Evolutionary conservation across 2,113 vertebrate species (phyloP).

Genomic region (Sterrhoptilus dennistouni): DNA sequence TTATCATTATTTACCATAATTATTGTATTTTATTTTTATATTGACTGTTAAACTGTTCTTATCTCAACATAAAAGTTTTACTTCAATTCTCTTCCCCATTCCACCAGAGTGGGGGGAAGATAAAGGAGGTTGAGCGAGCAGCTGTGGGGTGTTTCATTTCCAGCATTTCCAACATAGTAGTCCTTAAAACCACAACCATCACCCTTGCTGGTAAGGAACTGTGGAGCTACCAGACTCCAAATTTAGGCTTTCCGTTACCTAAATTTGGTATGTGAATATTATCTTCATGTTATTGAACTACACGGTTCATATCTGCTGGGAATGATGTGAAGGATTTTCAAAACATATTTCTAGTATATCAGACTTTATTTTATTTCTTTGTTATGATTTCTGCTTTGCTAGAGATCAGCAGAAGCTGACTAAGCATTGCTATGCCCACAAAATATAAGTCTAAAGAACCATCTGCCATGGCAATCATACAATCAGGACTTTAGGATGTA

Average conservation of each 20-base stretch:
- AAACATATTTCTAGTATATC: neutral
- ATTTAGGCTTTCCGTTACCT: neutral
- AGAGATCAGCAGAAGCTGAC: neutral
- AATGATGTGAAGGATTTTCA: neutral
- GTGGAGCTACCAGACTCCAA: neutral
- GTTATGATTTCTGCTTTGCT: neutral
- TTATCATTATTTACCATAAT: neutral
- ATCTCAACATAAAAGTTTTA: neutral
- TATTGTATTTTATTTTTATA: neutral
- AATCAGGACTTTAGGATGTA: neutral
- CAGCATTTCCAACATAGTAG: neutral
- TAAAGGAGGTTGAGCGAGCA: fast-evolving
- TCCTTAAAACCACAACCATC: neutral
- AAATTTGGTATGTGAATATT: neutral
- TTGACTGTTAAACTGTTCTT: neutral
- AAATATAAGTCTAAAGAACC: neutral
- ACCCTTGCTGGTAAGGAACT: neutral
- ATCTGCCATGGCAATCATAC: neutral
- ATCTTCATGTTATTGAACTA: neutral
- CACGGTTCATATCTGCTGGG: neutral
- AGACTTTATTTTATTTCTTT: neutral
- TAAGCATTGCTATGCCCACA: neutral
- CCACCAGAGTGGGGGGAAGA: neutral
- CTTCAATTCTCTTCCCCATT: neutral
- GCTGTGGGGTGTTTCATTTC: neutral